Base-by-base conservation (phyloP, 1,140 invertebrate species). In the Anagrus nilaparvatae region DNA sequence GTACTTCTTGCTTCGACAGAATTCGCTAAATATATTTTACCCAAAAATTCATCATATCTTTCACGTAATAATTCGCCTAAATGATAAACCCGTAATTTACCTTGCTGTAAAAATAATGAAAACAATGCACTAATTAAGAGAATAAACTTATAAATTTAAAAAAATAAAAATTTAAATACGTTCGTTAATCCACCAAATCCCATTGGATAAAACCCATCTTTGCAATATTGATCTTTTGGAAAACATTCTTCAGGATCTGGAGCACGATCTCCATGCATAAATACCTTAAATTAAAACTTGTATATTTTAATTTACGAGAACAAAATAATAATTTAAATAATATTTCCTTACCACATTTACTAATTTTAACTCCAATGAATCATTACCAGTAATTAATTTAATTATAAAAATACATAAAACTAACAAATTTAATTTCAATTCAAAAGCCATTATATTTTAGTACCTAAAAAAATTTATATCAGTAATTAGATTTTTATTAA, bases 211-310 rank as follows among this genome's bases (percentile, higher is more conserved):
- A 75, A 81, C 4, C 66, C 60, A 7, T 72, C 56, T 25, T 74
- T 65, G 21, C 70, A 60, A 46, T 79, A 69, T 0, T 75, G 71
- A 52, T 84, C 78, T 7, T 67, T 73, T 0, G 83, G 79, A 58
- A 78, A 85, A 32, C 68, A 58, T 25, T 63, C 68, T 47, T 61
- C 47, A 38, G 61, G 59, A 14, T 67, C 49, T 2, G 83, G 82
- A 16, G 81, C 78, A 28, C 85, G 71, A 52, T 87, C 79, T 6
- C 84, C 85, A 63, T 89, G 85, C 36, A 84, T 70, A 56, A 79
- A 82, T 20, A 84, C 45, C 80, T 82, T 45, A 7, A n/a, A 21
- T 31, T 46, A 46, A 16, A 18, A 13, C 17, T n/a, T n/a, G n/a
- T n/a, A n/a, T n/a, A n/a, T n/a, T n/a, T n/a, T n/a, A n/a, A n/a